Percentiles rank a stretch among this genome's conserved stretches.
These are phyloP conservation scores for Gymnogyps californianus DNA, from an alignment of 2,113 vertebrate genomes.

Conservation along the genomic window DNA sequence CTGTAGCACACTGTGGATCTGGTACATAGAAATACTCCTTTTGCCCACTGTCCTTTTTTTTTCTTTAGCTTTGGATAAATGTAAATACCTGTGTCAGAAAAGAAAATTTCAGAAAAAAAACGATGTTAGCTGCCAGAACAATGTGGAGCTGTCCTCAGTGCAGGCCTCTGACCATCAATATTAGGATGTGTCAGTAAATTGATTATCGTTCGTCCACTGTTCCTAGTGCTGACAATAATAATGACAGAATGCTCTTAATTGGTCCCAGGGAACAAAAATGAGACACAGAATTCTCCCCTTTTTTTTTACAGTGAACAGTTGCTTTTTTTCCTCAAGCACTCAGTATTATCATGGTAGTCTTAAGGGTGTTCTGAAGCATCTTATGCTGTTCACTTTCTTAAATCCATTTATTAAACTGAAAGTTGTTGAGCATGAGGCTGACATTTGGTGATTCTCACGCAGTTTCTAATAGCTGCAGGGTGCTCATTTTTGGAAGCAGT, in stretches of 20 bases:
- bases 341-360: neutral
- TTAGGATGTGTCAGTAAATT: neutral
- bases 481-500: slow-evolving; percentile 52
- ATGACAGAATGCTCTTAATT: slow-evolving; percentile 14
- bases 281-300: neutral
- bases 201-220: neutral
- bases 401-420: slow-evolving; percentile 29
- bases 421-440: slow-evolving; percentile 1
- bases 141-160: neutral
- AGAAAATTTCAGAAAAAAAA: neutral
- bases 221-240: slow-evolving; percentile 1
- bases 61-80: neutral
- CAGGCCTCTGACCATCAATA: neutral
- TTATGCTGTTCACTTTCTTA: neutral
- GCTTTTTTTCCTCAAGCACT: neutral
- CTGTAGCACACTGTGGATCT: neutral
- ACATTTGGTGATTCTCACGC: slow-evolving; percentile 40
- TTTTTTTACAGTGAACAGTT: neutral
- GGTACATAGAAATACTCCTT: neutral
- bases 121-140: neutral
- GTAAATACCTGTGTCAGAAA: neutral
- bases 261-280: neutral
- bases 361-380: slow-evolving; percentile 6
- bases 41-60: neutral
- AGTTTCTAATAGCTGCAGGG: slow-evolving; percentile 52